These are phyloP conservation scores for Oxyscelio sp. DNA, from an alignment of 2,888 invertebrate genomes.

Conservation along the genomic window DNA sequence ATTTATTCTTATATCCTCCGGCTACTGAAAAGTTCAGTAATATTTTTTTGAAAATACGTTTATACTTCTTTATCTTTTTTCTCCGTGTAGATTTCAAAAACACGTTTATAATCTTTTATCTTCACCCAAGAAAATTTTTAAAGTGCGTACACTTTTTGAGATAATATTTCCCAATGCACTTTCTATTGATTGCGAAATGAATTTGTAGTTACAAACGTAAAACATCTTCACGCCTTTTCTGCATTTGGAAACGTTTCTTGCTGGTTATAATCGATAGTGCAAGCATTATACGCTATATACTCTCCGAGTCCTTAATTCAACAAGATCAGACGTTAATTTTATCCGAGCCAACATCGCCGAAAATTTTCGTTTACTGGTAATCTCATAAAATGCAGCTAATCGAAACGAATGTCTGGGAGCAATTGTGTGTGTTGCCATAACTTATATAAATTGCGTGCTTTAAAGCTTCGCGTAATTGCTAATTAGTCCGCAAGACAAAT, in stretches of 20 bases:
- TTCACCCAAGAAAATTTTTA: no score
- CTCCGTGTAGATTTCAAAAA: no score
- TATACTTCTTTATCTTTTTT: no score
- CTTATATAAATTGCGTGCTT: slow-evolving; percentile 47
- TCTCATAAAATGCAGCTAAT: slow-evolving; percentile 30
- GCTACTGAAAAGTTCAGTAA: no score
- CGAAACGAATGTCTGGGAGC: slow-evolving; percentile 36
- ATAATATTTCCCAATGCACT: no score
- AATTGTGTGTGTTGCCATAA: slow-evolving; percentile 33
- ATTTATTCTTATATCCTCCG: no score
- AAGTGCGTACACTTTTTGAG: no score
- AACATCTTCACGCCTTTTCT: no score
- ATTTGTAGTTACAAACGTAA: no score
- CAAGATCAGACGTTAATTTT: slow-evolving; percentile 9
- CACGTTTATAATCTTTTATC: no score
- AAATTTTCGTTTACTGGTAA: not conserved
- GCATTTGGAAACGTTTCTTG: not conserved
- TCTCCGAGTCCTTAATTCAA: not conserved
- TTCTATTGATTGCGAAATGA: no score
- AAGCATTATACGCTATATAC: not conserved
- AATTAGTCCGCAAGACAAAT: slow-evolving; percentile 41
- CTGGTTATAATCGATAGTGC: not conserved
- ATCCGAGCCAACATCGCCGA: slow-evolving; percentile 3
- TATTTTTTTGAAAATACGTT: no score
- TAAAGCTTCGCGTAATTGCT: slow-evolving; percentile 48